Evolutionary conservation across 2,797 vertebrate species (phyloP).

Genomic region (Darevskia nairensis): DNA sequence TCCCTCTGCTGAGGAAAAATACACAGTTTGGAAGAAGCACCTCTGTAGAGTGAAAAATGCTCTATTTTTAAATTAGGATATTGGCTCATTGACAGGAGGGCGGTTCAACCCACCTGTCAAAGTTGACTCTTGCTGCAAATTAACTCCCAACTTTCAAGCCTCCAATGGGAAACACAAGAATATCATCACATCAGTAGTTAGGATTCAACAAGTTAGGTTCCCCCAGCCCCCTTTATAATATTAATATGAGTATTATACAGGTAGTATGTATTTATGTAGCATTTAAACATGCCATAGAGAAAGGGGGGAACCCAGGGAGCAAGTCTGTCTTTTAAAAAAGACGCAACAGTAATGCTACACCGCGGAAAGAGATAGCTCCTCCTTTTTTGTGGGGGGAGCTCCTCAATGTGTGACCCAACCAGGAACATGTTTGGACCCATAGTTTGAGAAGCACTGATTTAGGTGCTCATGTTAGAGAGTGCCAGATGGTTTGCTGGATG

Average conservation of each 20-base stretch:
- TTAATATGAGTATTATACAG: not conserved
- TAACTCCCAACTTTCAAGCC: not conserved
- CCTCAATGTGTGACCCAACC: not conserved
- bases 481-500: not conserved
- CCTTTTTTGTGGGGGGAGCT: not conserved
- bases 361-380: not conserved
- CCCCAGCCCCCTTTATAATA: not conserved
- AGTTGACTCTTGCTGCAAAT: not conserved
- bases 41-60: too few relatives aligned
- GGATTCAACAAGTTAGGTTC: not conserved
- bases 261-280: not conserved
- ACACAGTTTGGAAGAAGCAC: too few relatives aligned
- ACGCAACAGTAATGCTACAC: not conserved
- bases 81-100: too few relatives aligned
- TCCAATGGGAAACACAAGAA: not conserved
- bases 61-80: too few relatives aligned
- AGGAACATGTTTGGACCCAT: not conserved
- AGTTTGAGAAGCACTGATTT: not conserved
- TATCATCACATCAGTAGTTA: not conserved
- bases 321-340: not conserved
- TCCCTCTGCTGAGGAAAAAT: too few relatives aligned
- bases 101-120: too few relatives aligned
- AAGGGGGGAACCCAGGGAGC: not conserved
- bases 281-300: not conserved
- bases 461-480: not conserved